Percentiles rank a stretch among this genome's conserved stretches.
phyloP scores from a whole-genome alignment of 2,888 invertebrate species.

The Ennomos fuscantarius region DNA sequence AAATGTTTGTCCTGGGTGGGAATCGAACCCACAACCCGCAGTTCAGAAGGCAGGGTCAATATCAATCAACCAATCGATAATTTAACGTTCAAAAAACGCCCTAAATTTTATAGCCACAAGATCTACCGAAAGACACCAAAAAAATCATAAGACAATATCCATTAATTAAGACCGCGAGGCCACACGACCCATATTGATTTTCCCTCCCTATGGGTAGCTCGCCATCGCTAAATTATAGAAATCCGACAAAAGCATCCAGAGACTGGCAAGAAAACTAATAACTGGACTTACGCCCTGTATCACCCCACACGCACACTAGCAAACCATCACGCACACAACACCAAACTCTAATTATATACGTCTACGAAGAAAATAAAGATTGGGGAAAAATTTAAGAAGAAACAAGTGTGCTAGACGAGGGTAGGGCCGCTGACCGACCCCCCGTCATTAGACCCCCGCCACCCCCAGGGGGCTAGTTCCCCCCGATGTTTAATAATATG shows the following conservation, averaged over 20 bases:
- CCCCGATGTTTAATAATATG: conserved; percentile 86
- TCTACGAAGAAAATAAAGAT: conserved; percentile 84
- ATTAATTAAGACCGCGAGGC: conserved; percentile 45
- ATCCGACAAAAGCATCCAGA: conserved; percentile 82
- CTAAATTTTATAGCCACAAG: too few species aligned
- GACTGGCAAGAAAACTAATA: conserved; percentile 84
- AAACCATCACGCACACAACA: conserved; percentile 45
- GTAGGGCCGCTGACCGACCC: conserved; percentile 77
- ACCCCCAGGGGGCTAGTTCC: conserved; percentile 69
- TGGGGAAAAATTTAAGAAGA: conserved; percentile 85
- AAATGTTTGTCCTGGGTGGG: too few species aligned
- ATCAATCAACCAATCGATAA: too few species aligned
- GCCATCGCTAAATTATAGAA: conserved; percentile 84
- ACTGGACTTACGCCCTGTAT: conserved; percentile 70
- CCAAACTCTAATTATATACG: conserved; percentile 82
- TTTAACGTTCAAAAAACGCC: too few species aligned
- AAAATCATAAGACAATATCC: conserved; percentile 35
- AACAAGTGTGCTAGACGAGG: conserved; percentile 78
- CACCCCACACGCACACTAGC: conserved; percentile 52
- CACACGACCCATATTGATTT: conserved; percentile 62
- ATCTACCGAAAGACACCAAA: conserved; percentile 10
- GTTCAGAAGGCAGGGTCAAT: too few species aligned
- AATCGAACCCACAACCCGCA: too few species aligned
- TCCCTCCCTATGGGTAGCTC: conserved; percentile 53
- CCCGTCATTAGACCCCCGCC: conserved; percentile 76